These are phyloP conservation scores for Eudyptes chrysolophus DNA, from an alignment of 2,113 vertebrate genomes.

Conservation along the genomic window DNA sequence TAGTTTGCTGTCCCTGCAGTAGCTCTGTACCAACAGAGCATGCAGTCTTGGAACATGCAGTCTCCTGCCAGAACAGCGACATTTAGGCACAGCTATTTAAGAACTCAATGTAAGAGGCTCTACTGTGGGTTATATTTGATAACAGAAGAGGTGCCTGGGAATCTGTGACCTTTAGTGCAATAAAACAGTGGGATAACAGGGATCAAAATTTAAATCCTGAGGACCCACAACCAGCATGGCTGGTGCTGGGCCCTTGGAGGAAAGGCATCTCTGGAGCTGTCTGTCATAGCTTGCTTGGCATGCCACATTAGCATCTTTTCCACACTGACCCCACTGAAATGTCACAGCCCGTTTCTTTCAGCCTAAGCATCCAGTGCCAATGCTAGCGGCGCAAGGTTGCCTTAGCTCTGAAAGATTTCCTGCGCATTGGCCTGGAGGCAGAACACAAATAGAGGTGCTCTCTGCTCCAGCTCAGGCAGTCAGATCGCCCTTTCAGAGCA, in stretches of 20 bases:
- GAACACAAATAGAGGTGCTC: neutral
- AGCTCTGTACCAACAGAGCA: neutral
- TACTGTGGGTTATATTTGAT: slow-evolving; percentile 11
- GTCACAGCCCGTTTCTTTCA: neutral
- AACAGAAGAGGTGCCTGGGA: neutral
- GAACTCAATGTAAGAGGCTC: neutral
- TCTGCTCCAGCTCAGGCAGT: neutral
- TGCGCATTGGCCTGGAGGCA: neutral
- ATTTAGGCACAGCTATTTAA: slow-evolving; percentile 27
- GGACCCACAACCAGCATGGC: neutral
- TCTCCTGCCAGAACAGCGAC: neutral
- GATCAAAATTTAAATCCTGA: slow-evolving; percentile 38
- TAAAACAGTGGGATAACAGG: slow-evolving; percentile 32
- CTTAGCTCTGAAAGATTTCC: neutral
- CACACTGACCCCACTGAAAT: neutral
- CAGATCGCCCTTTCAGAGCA: neutral
- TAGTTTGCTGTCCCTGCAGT: neutral
- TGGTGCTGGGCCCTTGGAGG: neutral
- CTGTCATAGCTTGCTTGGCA: neutral
- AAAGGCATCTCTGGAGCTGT: neutral
- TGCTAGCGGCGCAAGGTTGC: neutral
- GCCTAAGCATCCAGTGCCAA: neutral
- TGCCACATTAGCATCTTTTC: slow-evolving; percentile 35
- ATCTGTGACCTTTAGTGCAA: slow-evolving; percentile 50
- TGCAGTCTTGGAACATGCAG: neutral